Evolutionary conservation across 92 coral and sea anemone genomes (phyloP).

Genomic region (Epizoanthus fatuus): DNA sequence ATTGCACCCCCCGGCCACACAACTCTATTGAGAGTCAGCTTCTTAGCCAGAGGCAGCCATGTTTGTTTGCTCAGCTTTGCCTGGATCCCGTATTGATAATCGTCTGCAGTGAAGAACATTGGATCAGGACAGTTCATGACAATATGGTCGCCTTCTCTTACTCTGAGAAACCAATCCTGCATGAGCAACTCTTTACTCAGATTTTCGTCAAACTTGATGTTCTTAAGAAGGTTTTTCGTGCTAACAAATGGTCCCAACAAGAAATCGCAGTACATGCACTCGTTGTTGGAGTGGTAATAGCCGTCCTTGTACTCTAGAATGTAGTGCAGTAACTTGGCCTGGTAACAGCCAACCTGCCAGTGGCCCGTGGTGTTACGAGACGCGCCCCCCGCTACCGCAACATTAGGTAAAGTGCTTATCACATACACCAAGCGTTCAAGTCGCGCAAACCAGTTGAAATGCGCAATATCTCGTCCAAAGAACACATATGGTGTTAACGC

Average conservation of each 20-base stretch:
- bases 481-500: constrained; percentile 51
- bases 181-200: constrained; percentile 42
- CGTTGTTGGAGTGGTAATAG: constrained; percentile 55
- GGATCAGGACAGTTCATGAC: constrained; percentile 67
- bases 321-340: constrained; percentile 40
- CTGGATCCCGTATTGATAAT: constrained; percentile 33
- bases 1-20: constrained; percentile 22
- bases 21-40: constrained; percentile 39
- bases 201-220: constrained; percentile 50
- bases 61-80: constrained; percentile 29
- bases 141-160: constrained; percentile 23
- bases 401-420: constrained; percentile 41
- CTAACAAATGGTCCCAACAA: constrained; percentile 62
- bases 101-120: constrained; percentile 58
- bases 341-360: constrained; percentile 61
- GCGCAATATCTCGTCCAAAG: constrained; percentile 50
- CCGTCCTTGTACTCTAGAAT: constrained; percentile 56
- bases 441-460: constrained; percentile 41
- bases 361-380: constrained; percentile 60
- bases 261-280: constrained; percentile 59
- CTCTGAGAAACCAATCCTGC: constrained; percentile 56
- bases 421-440: constrained; percentile 54
- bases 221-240: constrained; percentile 48
- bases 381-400: constrained; percentile 56
- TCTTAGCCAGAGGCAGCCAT: constrained; percentile 47